Evolutionary conservation across 2,113 vertebrate species (phyloP).

Genomic region (Charina bottae): DNA sequence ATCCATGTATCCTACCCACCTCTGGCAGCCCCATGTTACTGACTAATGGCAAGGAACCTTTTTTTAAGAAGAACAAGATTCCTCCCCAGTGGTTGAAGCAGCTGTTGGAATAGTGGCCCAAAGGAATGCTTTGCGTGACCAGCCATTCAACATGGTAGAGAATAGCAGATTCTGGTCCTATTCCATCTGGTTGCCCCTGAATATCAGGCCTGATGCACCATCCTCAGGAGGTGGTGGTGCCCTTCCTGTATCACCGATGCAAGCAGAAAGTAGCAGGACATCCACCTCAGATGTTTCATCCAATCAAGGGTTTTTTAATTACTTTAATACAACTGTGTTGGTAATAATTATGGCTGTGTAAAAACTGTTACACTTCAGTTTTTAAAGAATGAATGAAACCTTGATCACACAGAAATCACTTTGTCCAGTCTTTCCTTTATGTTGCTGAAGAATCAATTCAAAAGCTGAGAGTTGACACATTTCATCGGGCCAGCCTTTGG

Average conservation of each 20-base stretch:
- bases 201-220: background rate
- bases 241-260: too few species aligned
- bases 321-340: background rate
- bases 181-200: background rate
- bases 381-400: background rate
- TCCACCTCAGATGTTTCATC: background rate
- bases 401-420: background rate
- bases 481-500: background rate
- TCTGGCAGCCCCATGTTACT: background rate
- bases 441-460: background rate
- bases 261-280: too few species aligned
- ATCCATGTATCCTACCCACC: too few species aligned
- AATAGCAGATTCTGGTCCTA: background rate
- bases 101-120: background rate
- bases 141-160: too few species aligned
- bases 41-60: background rate
- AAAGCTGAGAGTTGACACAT: background rate
- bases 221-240: background rate
- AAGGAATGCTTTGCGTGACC: background rate
- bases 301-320: background rate
- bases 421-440: background rate
- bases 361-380: background rate
- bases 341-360: background rate
- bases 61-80: background rate
- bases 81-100: background rate